Evolutionary conservation across 2,797 vertebrate species (phyloP).

Genomic region (Streptopelia turtur): DNA sequence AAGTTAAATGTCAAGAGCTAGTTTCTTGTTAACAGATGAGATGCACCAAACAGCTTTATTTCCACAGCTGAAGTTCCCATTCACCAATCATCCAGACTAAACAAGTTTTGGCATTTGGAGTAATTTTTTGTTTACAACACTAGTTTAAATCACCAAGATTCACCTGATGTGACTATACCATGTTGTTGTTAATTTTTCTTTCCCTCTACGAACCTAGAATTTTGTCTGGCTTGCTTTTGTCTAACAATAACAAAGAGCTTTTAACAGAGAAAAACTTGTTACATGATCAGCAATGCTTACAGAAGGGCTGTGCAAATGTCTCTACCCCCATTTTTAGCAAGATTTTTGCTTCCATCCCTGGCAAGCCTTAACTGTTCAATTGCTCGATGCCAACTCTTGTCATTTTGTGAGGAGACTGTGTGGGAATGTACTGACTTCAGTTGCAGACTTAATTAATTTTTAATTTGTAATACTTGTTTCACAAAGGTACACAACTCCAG

Average conservation of each 20-base stretch:
- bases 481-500: not conserved
- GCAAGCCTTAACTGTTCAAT: not conserved
- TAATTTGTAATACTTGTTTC: not conserved
- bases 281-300: not conserved
- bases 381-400: not conserved
- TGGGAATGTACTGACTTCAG: not conserved
- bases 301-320: not conserved
- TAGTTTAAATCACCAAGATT: not conserved
- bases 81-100: not conserved
- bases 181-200: not conserved
- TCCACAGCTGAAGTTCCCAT: not conserved
- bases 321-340: not conserved
- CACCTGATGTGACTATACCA: not conserved
- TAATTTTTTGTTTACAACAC: not conserved
- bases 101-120: not conserved
- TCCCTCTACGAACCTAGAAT: not conserved
- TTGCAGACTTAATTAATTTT: not conserved
- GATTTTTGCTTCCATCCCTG: not conserved
- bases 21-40: not conserved
- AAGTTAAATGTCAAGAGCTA: not conserved
- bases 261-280: not conserved
- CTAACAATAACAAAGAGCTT: not conserved
- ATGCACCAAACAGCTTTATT: not conserved
- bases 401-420: not conserved
- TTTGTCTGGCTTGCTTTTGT: not conserved